A percentile compares a stretch with the other conserved stretches of the same genome.
phyloP scores from a whole-genome alignment of 2,888 invertebrate species.

The Pollenia griseotomentosa region DNA sequence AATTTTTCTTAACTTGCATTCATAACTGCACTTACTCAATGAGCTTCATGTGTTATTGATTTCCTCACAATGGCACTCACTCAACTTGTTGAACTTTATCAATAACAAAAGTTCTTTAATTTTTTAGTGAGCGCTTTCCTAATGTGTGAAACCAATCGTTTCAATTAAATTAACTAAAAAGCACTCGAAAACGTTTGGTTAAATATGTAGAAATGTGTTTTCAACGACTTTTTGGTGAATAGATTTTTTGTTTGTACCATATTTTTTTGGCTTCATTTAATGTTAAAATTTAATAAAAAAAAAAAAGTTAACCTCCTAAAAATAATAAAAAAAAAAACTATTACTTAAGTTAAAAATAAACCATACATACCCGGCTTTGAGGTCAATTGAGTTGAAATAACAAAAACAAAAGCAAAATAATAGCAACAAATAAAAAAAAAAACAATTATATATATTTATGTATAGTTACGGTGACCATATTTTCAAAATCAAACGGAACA shows the following conservation, averaged over 20 bases:
- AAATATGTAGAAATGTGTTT: not conserved
- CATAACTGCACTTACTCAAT: not conserved
- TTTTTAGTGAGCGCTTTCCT: constrained; percentile 7
- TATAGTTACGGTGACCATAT: too few species aligned
- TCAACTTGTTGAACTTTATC: constrained; percentile 48
- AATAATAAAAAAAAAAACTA: constrained; percentile 38
- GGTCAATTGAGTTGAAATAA: constrained; percentile 57
- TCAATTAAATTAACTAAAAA: constrained; percentile 12
- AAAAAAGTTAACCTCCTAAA: constrained; percentile 25
- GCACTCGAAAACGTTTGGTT: not conserved
- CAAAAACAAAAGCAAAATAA: constrained; percentile 17
- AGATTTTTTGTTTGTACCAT: not conserved
- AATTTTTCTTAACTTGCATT: not conserved
- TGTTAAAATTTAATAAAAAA: not conserved
- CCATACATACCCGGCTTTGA: constrained; percentile 45
- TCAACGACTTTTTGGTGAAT: not conserved
- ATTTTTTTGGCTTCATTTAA: constrained; percentile 18
- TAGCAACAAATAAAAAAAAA: constrained; percentile 6
- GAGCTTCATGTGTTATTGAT: constrained; percentile 28
- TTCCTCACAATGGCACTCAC: not conserved
- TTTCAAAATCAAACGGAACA: too few species aligned
- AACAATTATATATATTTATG: not conserved
- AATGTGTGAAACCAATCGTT: not conserved
- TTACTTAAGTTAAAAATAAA: constrained; percentile 31
- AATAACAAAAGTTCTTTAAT: constrained; percentile 40